Percentiles rank a stretch among this genome's conserved stretches.
Conservation (phyloP, 2,113 vertebrate genomes). For the Addax nasomaculatus region DNA sequence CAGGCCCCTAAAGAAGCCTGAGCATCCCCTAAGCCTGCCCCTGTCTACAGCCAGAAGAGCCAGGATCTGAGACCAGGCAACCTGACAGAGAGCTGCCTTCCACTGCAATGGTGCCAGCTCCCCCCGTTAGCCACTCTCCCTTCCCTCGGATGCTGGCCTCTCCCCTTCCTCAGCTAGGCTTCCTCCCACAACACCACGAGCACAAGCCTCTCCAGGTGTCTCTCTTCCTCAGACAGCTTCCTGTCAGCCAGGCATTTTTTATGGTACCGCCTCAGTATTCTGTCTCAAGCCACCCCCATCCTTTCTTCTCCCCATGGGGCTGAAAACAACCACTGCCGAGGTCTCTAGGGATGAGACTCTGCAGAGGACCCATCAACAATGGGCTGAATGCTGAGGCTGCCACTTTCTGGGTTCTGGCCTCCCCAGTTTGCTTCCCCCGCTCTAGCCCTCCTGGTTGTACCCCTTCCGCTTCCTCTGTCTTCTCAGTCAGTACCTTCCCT, state of each 20-base stretch:
- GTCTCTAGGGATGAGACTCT: not conserved
- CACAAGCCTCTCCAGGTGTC: not conserved
- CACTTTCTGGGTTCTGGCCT: not conserved
- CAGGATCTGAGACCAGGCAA: not conserved
- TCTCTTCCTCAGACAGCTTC: not conserved
- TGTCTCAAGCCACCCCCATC: not conserved
- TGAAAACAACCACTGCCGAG: not conserved
- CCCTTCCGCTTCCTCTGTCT: not conserved
- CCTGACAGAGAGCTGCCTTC: not conserved
- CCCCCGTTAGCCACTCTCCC: not conserved
- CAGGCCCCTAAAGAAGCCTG: not conserved
- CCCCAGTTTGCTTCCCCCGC: not conserved
- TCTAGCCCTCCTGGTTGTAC: not conserved
- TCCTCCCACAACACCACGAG: not conserved
- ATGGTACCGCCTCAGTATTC: not conserved
- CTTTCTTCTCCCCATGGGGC: not conserved
- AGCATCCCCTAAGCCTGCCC: not conserved
- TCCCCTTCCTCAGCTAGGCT: not conserved
- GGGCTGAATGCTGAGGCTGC: not conserved
- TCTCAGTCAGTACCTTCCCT: not conserved
- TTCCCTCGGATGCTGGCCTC: not conserved
- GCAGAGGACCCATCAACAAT: not conserved
- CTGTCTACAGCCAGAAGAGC: not conserved
- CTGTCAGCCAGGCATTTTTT: not conserved
- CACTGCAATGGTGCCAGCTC: not conserved